phyloP scores from a whole-genome alignment of 2,797 vertebrate genomes.

The Naso thynnoides region DNA sequence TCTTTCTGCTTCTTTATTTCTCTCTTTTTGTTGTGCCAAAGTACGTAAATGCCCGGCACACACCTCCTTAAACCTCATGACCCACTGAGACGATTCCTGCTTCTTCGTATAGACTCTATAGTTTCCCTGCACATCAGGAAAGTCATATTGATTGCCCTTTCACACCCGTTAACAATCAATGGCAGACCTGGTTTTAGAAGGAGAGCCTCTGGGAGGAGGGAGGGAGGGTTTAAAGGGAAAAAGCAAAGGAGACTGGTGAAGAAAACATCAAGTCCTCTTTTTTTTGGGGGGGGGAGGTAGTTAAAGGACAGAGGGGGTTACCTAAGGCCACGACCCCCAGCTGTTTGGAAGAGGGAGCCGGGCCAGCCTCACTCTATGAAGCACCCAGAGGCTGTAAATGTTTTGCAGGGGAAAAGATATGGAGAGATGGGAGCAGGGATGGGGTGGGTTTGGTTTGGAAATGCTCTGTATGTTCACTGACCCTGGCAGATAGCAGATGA shows the following conservation, averaged over 20 bases:
- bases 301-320: conserved; percentile 48
- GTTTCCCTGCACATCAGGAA: conserved; percentile 63
- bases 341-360: conserved; percentile 59
- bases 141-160: conserved; percentile 78
- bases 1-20: conserved; percentile 13
- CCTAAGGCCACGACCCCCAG: conserved; percentile 66
- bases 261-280: conserved; percentile 44
- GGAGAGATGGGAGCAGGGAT: conserved; percentile 6
- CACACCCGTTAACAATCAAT: conserved; percentile 80
- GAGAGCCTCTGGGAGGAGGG: conserved; percentile 46
- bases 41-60: conserved; percentile 18
- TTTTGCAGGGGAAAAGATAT: conserved; percentile 54
- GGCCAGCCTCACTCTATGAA: conserved; percentile 50
- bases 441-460: conserved; percentile 52
- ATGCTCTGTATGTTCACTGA: conserved; percentile 72
- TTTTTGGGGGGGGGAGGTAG: conserved; percentile 33
- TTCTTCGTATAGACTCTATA: conserved; percentile 53
- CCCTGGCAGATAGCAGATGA: conserved; percentile 77
- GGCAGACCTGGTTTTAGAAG: conserved; percentile 60
- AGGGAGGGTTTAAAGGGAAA: conserved; percentile 8
- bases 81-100: conserved; percentile 42
- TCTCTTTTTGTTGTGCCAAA: conserved; percentile 23
- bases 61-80: conserved; percentile 44
- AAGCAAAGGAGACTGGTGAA: conserved; percentile 23
- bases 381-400: conserved; percentile 56